Conservation (phyloP, 2,888 invertebrate genomes). For the Caenorhabditis sp. region DNA sequence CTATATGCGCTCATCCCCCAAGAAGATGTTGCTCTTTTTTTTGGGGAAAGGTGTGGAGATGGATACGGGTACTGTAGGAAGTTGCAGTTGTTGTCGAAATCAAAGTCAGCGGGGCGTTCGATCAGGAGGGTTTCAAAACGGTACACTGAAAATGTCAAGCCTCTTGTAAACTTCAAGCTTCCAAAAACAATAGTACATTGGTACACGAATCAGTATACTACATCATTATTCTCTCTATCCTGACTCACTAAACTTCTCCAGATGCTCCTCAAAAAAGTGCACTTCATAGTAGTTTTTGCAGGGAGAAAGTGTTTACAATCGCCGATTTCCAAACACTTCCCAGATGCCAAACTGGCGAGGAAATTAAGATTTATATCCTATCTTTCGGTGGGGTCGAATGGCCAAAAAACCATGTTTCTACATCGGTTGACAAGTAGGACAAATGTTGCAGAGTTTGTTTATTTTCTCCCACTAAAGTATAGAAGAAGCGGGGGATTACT, state of each 20-base stretch:
- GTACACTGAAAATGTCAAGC: too few relatives aligned
- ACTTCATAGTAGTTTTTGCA: slow-evolving; percentile 18
- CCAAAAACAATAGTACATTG: neutral
- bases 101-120: too few relatives aligned
- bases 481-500: slow-evolving; percentile 11
- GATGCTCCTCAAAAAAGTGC: slow-evolving; percentile 33
- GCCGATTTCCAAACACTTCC: slow-evolving; percentile 14
- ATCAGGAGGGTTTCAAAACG: too few relatives aligned
- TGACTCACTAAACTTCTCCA: slow-evolving; percentile 32
- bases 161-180: neutral
- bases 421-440: neutral
- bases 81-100: too few relatives aligned
- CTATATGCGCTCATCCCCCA: neutral
- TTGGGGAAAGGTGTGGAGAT: neutral
- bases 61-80: neutral
- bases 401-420: slow-evolving; percentile 1
- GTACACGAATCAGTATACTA: neutral
- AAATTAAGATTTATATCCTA: slow-evolving; percentile 27
- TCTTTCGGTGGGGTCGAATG: slow-evolving; percentile 7
- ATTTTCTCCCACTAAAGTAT: neutral
- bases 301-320: slow-evolving; percentile 24
- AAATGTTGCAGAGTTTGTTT: slow-evolving; percentile 13
- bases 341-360: slow-evolving; percentile 1
- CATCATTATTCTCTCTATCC: neutral
- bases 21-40: slow-evolving; percentile 7